A percentile compares a stretch with the other conserved stretches of the same genome.
Evolutionary conservation across 2,888 invertebrate species (phyloP).

Genomic region (Hypomecis punctinalis): DNA sequence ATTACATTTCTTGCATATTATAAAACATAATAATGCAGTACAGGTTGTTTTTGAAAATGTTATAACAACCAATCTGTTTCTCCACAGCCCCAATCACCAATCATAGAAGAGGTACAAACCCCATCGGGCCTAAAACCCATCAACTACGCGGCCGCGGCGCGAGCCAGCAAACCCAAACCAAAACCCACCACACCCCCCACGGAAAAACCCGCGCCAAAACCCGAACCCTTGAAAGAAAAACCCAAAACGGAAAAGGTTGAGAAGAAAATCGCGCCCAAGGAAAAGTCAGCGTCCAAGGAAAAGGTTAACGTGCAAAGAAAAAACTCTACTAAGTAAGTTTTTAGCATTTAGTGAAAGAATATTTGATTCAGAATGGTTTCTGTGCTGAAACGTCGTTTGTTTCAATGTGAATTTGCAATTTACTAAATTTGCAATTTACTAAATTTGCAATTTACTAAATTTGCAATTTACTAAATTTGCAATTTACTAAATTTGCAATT

Average conservation of each 20-base stretch:
- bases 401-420: neutral
- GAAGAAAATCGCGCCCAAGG: constrained; percentile 45
- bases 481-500: too few relatives aligned
- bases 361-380: neutral
- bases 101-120: constrained; percentile 47
- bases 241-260: constrained; percentile 48
- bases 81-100: constrained; percentile 48
- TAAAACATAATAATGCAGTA: too few relatives aligned
- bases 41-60: too few relatives aligned
- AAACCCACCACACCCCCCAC: constrained; percentile 54
- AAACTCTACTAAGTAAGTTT: constrained; percentile 69
- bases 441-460: too few relatives aligned
- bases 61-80: neutral
- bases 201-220: constrained; percentile 47
- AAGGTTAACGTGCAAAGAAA: constrained; percentile 59
- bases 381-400: neutral
- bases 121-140: constrained; percentile 67
- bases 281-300: constrained; percentile 43
- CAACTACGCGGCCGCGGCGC: constrained; percentile 80
- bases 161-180: constrained; percentile 71
- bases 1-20: too few relatives aligned
- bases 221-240: constrained; percentile 32
- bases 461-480: too few relatives aligned
- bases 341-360: neutral
- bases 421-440: too few relatives aligned